phyloP scores from a whole-genome alignment of 2,113 vertebrate genomes.

The Saccopteryx bilineata region DNA sequence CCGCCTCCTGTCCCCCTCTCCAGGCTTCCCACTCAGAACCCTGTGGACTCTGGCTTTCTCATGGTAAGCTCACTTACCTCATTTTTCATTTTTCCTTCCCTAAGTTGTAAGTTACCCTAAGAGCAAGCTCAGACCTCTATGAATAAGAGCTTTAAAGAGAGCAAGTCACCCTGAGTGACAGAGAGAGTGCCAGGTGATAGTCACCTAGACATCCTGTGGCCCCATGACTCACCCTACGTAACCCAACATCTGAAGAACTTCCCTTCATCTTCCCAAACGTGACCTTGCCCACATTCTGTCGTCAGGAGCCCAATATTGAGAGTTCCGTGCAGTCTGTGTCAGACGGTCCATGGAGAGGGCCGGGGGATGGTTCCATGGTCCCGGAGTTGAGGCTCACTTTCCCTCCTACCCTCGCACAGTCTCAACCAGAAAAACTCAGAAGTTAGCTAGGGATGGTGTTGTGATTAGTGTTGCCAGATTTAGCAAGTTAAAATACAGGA shows the following conservation, averaged over 20 bases:
- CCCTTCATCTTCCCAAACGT: not conserved
- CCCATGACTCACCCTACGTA: not conserved
- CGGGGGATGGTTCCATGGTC: too few relatives aligned
- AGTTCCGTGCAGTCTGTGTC: not conserved
- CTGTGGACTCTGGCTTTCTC: not conserved
- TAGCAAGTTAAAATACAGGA: not conserved
- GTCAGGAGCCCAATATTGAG: not conserved
- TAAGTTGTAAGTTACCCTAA: not conserved
- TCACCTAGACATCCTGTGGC: not conserved
- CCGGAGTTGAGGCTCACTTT: not conserved
- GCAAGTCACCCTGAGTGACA: not conserved
- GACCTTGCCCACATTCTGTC: not conserved
- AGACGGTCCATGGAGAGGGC: not conserved
- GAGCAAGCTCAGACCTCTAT: not conserved
- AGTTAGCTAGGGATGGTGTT: fast-evolving
- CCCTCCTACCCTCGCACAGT: not conserved
- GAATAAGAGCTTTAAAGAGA: not conserved
- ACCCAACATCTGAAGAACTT: not conserved
- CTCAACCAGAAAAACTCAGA: not conserved
- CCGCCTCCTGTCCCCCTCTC: not conserved
- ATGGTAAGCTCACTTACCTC: not conserved
- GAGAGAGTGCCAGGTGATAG: too few relatives aligned
- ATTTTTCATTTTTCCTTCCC: not conserved
- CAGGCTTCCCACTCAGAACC: not conserved
- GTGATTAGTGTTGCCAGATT: not conserved